Base-by-base conservation (phyloP, 2,797 vertebrate species). In the Octomys mimax region DNA sequence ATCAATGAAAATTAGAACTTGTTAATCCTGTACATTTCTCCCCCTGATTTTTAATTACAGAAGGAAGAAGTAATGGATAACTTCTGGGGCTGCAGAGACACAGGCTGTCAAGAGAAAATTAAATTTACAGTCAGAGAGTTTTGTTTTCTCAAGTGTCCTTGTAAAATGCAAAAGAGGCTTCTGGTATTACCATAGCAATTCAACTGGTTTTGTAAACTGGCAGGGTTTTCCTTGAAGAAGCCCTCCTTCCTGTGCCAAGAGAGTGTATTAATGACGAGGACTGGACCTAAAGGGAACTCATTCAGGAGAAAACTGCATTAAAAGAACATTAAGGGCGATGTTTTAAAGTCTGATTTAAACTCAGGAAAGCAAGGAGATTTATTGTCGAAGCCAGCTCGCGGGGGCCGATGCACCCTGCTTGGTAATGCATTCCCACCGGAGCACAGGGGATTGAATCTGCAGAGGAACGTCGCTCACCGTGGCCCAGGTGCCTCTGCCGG, bases 41-140 rank as follows among this genome's bases (percentile, higher is more conserved):
- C 84, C 95, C 96, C 95, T 95, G 97, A 92, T 97, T 98, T 98
- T 98, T 98, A 98, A 98, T 98, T 98, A 97, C 97, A 98, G 95
- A 71, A 90, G 86, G 77, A 96, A 93, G 98, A 96, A 97, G 77
- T 96, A 97, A 96, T 71, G 61, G 92, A 89, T 97, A 91, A 21
- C n/a, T 87, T 96, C 77, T 91, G 91, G 95, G 87, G 96, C 36
- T 97, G 82, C 78, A 94, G 94, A 86, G 91, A 95, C 64, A 92
- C 6, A 78, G 84, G 95, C 92, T 98, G 97, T 97, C 97, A 96
- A 77, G 97, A 96, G 94, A 96, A 98, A 98, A 98, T 83, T 96
- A 89, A 97, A 98, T 96, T 96, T 98, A 91, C 89, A 94, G 83
- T 92, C 59, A 96, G 97, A 96, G 92, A 96, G 80, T 97, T 97